These are phyloP conservation scores for Cheilosia pagana DNA, from an alignment of 2,888 invertebrate species.

Conservation along the genomic window DNA sequence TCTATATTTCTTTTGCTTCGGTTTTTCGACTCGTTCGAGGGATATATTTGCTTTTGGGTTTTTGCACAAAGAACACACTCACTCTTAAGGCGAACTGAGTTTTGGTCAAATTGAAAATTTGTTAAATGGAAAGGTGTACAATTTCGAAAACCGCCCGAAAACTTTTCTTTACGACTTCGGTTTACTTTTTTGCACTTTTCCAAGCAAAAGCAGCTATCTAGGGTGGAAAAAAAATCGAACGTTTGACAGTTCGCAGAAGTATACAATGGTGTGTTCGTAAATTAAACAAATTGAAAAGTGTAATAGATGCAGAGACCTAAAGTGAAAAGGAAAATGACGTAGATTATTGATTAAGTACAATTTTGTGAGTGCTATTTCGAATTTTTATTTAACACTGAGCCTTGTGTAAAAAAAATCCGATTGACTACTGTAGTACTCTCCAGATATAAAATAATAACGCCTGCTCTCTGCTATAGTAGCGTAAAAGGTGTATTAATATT, in stretches of 20 bases:
- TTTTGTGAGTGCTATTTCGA: too few species aligned
- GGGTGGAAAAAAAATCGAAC: constrained; percentile 75
- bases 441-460: too few species aligned
- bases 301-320: constrained; percentile 40
- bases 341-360: not conserved
- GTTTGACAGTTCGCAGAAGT: constrained; percentile 70
- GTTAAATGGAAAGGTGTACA: constrained; percentile 41
- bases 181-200: constrained; percentile 65
- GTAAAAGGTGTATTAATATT: too few species aligned
- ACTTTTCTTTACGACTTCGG: constrained; percentile 62
- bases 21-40: constrained; percentile 1
- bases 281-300: constrained; percentile 19
- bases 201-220: constrained; percentile 66
- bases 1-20: constrained; percentile 23
- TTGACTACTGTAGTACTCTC: too few species aligned
- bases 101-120: constrained; percentile 29
- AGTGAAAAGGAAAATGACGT: not conserved
- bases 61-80: not conserved
- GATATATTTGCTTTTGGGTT: not conserved
- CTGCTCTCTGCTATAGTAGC: too few species aligned
- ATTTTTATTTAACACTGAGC: too few species aligned
- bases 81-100: constrained; percentile 22
- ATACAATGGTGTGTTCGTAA: constrained; percentile 61
- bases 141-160: constrained; percentile 75
- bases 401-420: too few species aligned